A percentile compares a stretch with the other conserved stretches of the same genome.
These are phyloP conservation scores for Rotaria magnacalcarata DNA, from an alignment of 2,888 invertebrate genomes.

Conservation along the genomic window DNA sequence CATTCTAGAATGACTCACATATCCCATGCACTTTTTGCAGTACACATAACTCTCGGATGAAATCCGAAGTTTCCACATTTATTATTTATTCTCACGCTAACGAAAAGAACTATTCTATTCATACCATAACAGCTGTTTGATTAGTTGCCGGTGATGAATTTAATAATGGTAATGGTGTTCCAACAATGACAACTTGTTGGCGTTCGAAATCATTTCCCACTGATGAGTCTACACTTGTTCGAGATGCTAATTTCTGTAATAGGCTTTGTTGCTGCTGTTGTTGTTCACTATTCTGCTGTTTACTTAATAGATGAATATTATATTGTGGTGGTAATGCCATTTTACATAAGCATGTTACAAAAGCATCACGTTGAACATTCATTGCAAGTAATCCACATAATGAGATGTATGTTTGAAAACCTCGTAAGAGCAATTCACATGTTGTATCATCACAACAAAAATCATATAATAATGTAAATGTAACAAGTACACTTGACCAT, in stretches of 20 bases:
- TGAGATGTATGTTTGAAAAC: slow-evolving; percentile 81
- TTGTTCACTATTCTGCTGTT: slow-evolving; percentile 59
- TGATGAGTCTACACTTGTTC: background rate
- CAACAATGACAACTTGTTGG: slow-evolving; percentile 86
- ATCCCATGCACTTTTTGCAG: too few species aligned
- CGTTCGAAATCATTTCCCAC: slow-evolving; percentile 36
- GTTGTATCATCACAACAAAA: slow-evolving; percentile 80
- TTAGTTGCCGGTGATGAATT: slow-evolving; percentile 66
- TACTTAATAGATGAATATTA: slow-evolving; percentile 75
- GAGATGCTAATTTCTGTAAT: slow-evolving; percentile 16
- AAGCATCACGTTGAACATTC: slow-evolving; percentile 79
- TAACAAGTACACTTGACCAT: slow-evolving; percentile 30
- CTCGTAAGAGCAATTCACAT: slow-evolving; percentile 82
- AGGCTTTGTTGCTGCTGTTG: slow-evolving; percentile 51
- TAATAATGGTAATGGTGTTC: slow-evolving; percentile 81
- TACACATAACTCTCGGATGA: too few species aligned
- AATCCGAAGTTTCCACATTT: background rate
- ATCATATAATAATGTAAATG: slow-evolving; percentile 46
- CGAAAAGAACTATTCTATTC: slow-evolving; percentile 25
- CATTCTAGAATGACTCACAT: too few species aligned
- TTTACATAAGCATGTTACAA: slow-evolving; percentile 87
- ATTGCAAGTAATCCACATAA: slow-evolving; percentile 78
- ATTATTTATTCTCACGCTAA: background rate
- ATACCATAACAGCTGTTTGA: slow-evolving; percentile 79
- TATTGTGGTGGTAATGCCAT: slow-evolving; percentile 92